Conservation (phyloP, 2,797 vertebrate species). For the Synanceia verrucosa region DNA sequence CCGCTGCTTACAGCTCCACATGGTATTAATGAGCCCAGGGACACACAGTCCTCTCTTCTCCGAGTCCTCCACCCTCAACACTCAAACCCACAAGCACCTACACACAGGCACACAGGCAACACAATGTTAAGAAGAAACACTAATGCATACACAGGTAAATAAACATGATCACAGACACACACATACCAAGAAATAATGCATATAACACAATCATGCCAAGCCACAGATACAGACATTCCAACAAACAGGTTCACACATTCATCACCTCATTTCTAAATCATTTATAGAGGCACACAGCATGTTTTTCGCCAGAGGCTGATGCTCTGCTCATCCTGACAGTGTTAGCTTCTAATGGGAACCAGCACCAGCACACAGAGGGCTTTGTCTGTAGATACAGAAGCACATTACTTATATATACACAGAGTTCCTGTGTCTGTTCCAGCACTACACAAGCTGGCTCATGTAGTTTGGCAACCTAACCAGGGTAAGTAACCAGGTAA, state of each 20-base stretch:
- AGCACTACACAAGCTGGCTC: conserved; percentile 21
- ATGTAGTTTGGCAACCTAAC: conserved; percentile 6
- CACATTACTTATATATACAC: conserved; percentile 11
- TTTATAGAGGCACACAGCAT: neutral
- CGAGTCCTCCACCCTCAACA: conserved; percentile 28
- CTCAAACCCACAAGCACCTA: conserved; percentile 39
- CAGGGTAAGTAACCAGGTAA: conserved; percentile 5
- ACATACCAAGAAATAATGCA: neutral
- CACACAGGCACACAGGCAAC: conserved; percentile 16
- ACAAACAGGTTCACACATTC: neutral
- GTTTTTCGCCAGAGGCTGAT: conserved; percentile 14
- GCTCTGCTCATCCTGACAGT: conserved; percentile 23
- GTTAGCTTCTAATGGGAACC: conserved; percentile 35
- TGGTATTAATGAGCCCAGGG: conserved; percentile 72
- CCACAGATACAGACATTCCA: neutral
- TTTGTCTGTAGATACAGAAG: conserved; percentile 1
- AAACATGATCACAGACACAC: neutral
- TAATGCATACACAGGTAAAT: neutral
- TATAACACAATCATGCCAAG: neutral
- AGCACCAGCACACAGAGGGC: conserved; percentile 31
- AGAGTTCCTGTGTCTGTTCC: conserved; percentile 14
- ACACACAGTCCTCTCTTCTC: conserved; percentile 53
- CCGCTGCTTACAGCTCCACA: conserved; percentile 52
- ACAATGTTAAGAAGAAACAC: neutral
- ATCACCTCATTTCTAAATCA: conserved; percentile 14